These are phyloP conservation scores for Sakesphorus luctuosus DNA, from an alignment of 2,113 vertebrate species.

Conservation along the genomic window DNA sequence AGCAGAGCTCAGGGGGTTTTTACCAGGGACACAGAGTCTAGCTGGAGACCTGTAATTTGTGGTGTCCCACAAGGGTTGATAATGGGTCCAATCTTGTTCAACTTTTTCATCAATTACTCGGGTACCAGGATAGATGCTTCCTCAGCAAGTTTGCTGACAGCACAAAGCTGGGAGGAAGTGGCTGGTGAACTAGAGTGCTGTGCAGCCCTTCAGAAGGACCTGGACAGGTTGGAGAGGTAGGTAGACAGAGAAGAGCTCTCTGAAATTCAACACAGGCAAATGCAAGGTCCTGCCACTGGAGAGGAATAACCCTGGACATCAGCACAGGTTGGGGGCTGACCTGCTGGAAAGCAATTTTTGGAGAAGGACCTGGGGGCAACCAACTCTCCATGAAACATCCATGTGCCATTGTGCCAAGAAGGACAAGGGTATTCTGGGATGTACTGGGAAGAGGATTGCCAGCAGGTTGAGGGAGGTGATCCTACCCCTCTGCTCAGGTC, in stretches of 20 bases:
- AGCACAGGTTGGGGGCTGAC: not conserved
- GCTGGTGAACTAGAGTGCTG: not conserved
- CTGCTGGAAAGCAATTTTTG: not conserved
- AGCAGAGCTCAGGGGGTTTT: not conserved
- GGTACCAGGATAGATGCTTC: not conserved
- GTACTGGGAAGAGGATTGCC: not conserved
- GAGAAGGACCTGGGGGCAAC: not conserved
- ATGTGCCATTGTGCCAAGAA: not conserved
- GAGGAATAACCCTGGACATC: not conserved
- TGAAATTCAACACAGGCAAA: not conserved
- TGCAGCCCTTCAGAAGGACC: not conserved
- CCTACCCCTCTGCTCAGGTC: not conserved
- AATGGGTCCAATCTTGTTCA: not conserved
- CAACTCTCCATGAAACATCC: not conserved
- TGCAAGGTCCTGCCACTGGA: not conserved
- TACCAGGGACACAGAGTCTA: too few relatives aligned
- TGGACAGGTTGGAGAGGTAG: fast-evolving
- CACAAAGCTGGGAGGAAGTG: not conserved
- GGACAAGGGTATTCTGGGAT: not conserved
- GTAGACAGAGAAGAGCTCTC: not conserved
- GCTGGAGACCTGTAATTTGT: not conserved
- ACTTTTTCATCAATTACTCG: not conserved
- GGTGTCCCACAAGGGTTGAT: too few relatives aligned
- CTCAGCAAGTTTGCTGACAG: not conserved
- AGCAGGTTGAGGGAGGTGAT: not conserved